Percentiles rank a stretch among this genome's conserved stretches.
Evolutionary conservation across 2,797 vertebrate species (phyloP).

Genomic region (Picus viridis): DNA sequence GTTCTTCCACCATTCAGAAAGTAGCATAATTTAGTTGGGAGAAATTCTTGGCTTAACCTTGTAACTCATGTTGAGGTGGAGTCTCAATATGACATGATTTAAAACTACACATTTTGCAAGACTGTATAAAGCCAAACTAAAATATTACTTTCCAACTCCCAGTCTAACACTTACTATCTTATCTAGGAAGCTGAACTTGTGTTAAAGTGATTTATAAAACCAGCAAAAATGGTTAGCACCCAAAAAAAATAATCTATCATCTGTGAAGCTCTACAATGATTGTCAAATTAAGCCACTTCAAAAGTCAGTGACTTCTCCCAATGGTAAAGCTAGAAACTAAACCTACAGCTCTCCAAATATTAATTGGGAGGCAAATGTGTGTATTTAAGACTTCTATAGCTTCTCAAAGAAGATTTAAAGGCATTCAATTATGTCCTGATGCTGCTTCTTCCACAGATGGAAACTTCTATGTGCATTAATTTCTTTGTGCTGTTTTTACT

Average conservation of each 20-base stretch:
- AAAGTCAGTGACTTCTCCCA: constrained; percentile 5
- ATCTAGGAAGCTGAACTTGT: neutral
- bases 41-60: neutral
- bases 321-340: neutral
- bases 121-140: neutral
- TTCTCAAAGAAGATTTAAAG: constrained; percentile 23
- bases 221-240: constrained; percentile 30
- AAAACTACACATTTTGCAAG: neutral
- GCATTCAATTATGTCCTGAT: neutral
- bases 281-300: constrained; percentile 28
- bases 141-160: neutral
- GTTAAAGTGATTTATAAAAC: constrained; percentile 22
- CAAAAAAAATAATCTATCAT: neutral
- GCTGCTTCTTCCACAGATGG: neutral
- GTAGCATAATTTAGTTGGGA: neutral
- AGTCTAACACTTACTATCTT: neutral
- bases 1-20: neutral
- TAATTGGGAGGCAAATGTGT: neutral
- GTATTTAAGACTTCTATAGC: neutral
- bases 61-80: neutral
- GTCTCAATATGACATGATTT: neutral
- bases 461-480: neutral
- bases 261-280: constrained; percentile 34
- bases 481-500: neutral
- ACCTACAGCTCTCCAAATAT: constrained; percentile 3